Percentiles rank a stretch among this genome's conserved stretches.
These are phyloP conservation scores for Delia radicum DNA, from an alignment of 1,140 invertebrate species.

Conservation along the genomic window DNA sequence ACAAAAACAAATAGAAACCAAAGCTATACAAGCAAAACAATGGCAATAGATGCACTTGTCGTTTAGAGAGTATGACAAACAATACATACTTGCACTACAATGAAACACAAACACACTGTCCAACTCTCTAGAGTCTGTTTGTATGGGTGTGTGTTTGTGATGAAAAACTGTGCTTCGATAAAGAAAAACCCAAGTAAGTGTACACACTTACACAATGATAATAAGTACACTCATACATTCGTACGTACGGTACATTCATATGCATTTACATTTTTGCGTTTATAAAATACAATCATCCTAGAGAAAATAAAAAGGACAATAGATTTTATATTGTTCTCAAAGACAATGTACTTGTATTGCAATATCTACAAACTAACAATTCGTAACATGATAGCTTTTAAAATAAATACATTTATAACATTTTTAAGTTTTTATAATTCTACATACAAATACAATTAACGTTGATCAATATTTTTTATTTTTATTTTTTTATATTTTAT, in stretches of 20 bases:
- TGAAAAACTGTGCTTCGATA: neutral
- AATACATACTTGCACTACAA: neutral
- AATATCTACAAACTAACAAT: neutral
- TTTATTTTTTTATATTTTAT: no score
- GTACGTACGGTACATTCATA: neutral
- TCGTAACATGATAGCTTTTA: neutral
- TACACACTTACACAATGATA: neutral
- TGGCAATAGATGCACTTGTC: conserved; percentile 1
- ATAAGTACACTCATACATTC: neutral
- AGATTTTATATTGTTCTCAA: conserved; percentile 2
- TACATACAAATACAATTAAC: neutral
- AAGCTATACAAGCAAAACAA: conserved; percentile 1
- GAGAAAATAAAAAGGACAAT: neutral
- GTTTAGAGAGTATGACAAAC: neutral
- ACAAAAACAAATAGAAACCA: neutral
- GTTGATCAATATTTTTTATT: neutral
- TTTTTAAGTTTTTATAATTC: no score
- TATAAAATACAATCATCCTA: neutral
- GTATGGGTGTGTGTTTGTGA: neutral
- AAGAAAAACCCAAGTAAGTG: neutral
- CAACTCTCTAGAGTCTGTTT: neutral
- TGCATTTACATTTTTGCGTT: no score
- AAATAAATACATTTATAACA: no score
- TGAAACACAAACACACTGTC: neutral
- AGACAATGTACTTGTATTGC: neutral